These are phyloP conservation scores for Protomyctophum bolini DNA, from an alignment of 2,113 vertebrate genomes.

Conservation along the genomic window DNA sequence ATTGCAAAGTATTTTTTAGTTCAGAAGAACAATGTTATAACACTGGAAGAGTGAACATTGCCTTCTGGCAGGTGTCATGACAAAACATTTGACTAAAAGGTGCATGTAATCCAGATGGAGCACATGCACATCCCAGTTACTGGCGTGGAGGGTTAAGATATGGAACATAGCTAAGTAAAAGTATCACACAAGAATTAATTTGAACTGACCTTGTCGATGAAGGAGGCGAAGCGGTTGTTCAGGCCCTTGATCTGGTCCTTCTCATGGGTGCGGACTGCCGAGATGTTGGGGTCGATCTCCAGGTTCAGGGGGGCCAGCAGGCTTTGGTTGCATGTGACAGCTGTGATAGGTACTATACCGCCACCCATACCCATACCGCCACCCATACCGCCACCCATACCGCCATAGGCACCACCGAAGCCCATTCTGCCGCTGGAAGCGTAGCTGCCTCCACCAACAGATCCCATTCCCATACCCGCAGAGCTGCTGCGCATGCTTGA, in stretches of 20 bases:
- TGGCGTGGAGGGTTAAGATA: neutral
- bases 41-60: neutral
- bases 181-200: neutral
- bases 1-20: neutral
- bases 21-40: neutral
- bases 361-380: slow-evolving; percentile 33
- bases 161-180: neutral
- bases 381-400: slow-evolving; percentile 31
- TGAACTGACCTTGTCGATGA: slow-evolving; percentile 92
- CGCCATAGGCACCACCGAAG: slow-evolving; percentile 50
- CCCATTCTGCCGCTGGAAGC: neutral
- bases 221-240: slow-evolving; percentile 84
- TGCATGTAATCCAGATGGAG: neutral
- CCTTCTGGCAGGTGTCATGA: slow-evolving; percentile 4
- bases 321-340: slow-evolving; percentile 87
- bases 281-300: slow-evolving; percentile 88
- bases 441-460: slow-evolving; percentile 39
- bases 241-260: slow-evolving; percentile 94
- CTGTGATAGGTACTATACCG: slow-evolving; percentile 77
- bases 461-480: slow-evolving; percentile 4
- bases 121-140: neutral
- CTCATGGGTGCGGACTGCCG: slow-evolving; percentile 87
- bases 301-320: slow-evolving; percentile 87
- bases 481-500: neutral
- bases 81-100: neutral